Base-by-base conservation (phyloP, 2,797 vertebrate species). In the Chaetophractus vellerosus region DNA sequence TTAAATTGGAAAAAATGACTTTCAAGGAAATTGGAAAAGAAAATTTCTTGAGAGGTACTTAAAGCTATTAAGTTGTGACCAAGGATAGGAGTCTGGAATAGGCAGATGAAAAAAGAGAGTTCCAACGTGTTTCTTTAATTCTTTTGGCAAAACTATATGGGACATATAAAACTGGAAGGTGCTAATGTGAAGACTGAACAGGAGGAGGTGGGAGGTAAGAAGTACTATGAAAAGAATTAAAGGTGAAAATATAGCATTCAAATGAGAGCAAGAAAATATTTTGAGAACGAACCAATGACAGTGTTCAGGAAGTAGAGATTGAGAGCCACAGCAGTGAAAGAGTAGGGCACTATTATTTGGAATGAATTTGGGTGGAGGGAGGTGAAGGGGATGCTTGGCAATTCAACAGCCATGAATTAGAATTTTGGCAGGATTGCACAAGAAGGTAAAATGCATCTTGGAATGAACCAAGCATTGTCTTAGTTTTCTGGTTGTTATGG, bases 191-290 rank as follows among this genome's bases (percentile, higher is more conserved):
- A 97, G 94, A 96, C 48, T 91, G 92, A 96, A 91, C 97, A 97
- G 96, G 96, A 97, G 95, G 95, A 93, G 55, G 96, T 95, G 82
- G 94, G 96, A 45, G 88, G 90, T 50, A 94, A 93, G 91, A 92
- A 95, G 68, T 83, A 6, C 87, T 96, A 91, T 92, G 94, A 96
- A 96, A 94, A 91, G 88, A 92, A 93, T 71, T 78, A 91, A 95
- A 96, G 95, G 94, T 96, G 66, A 97, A 97, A 96, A 95, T 90
- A 97, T 41, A 97, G 85, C 89, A 89, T 94, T 96, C 91, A 91
- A 63, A 91, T 95, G 94, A 83, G 93, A 94, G 91, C 82, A 83
- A 96, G 91, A 94, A 26, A 80, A 89, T 88, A 95, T 89, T 95
- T 95, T 33, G 69, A 93, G 92, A 94, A 66, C 68, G 93, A 95